Evolutionary conservation across 2,797 vertebrate species (phyloP).

Genomic region (Cetoscarus ocellatus): DNA sequence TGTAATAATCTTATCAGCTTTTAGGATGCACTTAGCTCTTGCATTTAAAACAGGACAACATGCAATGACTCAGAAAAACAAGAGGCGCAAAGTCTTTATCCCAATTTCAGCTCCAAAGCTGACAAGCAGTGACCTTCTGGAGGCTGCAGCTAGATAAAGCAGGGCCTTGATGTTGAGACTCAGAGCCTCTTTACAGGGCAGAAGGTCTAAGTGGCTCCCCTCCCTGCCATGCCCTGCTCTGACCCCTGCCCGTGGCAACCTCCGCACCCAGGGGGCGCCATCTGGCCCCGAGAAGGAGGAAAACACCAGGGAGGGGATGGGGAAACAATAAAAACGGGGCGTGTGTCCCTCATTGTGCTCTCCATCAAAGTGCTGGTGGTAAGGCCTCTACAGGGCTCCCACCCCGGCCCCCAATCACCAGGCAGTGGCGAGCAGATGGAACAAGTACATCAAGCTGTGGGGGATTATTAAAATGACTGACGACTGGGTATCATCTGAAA

Average conservation of each 20-base stretch:
- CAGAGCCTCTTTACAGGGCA: conserved; percentile 74
- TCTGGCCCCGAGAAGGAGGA: conserved; percentile 80
- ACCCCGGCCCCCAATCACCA: conserved; percentile 78
- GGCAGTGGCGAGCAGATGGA: conserved; percentile 88
- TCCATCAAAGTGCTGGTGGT: conserved; percentile 84
- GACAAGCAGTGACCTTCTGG: conserved; percentile 58
- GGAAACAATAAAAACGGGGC: conserved; percentile 78
- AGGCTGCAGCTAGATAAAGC: conserved; percentile 55
- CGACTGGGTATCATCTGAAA: conserved; percentile 89
- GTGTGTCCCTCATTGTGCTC: conserved; percentile 83
- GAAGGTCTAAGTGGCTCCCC: conserved; percentile 77
- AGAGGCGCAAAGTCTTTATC: conserved; percentile 36
- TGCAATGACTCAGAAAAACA: conserved; percentile 43
- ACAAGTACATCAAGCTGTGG: conserved; percentile 90
- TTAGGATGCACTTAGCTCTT: conserved; percentile 43
- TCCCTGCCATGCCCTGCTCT: conserved; percentile 71
- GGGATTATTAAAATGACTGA: conserved; percentile 91
- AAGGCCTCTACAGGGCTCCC: conserved; percentile 78
- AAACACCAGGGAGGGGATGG: conserved; percentile 67
- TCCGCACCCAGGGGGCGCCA: conserved; percentile 85
- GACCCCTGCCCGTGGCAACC: conserved; percentile 79
- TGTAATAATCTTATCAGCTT: conserved; percentile 44
- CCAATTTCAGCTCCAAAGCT: conserved; percentile 53
- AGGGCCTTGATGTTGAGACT: conserved; percentile 76
- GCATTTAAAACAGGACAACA: conserved; percentile 47